Base-by-base conservation (phyloP, 2,797 vertebrate species). In the Peromyscus attwateri region DNA sequence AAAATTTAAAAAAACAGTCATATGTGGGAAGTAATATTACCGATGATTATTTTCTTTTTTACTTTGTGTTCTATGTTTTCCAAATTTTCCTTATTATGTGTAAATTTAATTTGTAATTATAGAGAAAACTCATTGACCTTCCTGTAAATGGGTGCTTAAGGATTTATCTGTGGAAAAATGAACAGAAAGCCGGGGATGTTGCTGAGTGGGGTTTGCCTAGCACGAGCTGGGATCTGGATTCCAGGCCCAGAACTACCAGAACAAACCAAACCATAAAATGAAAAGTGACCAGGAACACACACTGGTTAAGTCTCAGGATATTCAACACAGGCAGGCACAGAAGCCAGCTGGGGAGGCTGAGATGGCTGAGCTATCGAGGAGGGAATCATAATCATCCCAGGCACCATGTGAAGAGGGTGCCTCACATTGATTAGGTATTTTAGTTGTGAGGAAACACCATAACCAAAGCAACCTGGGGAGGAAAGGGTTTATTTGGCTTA, bases 1-100 rank as follows among this genome's bases (percentile, higher is more conserved):
- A 75, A 89, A 92, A 85, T 96, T 40, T 75, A 87, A 82, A 70
- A 91, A 46, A 82, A 73, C 8, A 62, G 2, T 57, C 91, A 43
- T 49, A 43, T 49, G 25, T 73, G 3, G 19, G 70, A 95, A 40
- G 37, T 19, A 12, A 6, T 27, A 57, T 76, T 57, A 40, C 31
- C 46, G 77, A 46, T n/a, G 25, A 62, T 37, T 43, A 19, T 37
- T 89, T 87, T 85, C 68, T 89, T 92, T 76, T 77, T 79, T 73
- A 66, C 9, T 46, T 96, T 46, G 14, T 25, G 17, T 57, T 94
- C 21, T 40, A 8, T 81, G 55, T 77, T 62, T 92, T 68, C 68
- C 43, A 85, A 77, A 87, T 64, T 81, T 87, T 40, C 12, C 34
- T 62, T 85, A 60, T 84, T 68, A n/a, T 93, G 16, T 5, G 19